phyloP scores from a whole-genome alignment of 2,797 vertebrate genomes.

The Sarcophilus harrisii region DNA sequence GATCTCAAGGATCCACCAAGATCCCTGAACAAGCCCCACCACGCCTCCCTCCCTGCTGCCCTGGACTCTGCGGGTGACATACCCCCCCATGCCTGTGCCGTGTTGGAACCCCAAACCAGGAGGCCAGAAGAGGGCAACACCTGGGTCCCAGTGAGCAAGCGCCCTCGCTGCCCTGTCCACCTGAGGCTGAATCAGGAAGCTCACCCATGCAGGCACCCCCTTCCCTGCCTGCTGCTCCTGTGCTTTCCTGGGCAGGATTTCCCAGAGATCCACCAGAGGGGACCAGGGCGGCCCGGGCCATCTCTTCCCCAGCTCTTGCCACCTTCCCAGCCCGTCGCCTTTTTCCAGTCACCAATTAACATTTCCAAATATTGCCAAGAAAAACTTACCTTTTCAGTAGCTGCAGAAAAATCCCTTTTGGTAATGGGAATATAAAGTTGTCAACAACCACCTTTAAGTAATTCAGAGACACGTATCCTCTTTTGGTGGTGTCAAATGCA shows the following conservation, averaged over 20 bases:
- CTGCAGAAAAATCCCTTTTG: slow-evolving; percentile 84
- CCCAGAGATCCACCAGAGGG: background rate
- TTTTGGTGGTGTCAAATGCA: slow-evolving; percentile 82
- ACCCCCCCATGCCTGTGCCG: background rate
- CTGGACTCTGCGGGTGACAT: background rate
- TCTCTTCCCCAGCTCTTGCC: background rate
- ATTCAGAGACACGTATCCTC: slow-evolving; percentile 85
- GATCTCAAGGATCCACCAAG: background rate
- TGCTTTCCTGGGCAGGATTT: background rate
- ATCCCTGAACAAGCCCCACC: background rate
- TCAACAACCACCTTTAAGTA: slow-evolving; percentile 87
- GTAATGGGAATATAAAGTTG: slow-evolving; percentile 86
- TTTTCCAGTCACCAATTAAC: background rate
- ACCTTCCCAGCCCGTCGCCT: background rate
- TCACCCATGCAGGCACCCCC: background rate
- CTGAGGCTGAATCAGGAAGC: background rate
- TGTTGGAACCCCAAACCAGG: background rate
- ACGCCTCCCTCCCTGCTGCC: background rate
- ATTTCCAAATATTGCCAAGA: background rate
- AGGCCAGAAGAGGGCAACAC: background rate
- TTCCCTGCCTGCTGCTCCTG: too few species aligned
- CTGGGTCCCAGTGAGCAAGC: background rate
- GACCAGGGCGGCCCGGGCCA: background rate
- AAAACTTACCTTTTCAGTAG: slow-evolving; percentile 87
- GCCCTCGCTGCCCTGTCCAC: background rate